Evolutionary conservation across 2,797 vertebrate genomes (phyloP), one percentile per base, ranked within the genome.

Genomic region (Acipenser ruthenus): DNA sequence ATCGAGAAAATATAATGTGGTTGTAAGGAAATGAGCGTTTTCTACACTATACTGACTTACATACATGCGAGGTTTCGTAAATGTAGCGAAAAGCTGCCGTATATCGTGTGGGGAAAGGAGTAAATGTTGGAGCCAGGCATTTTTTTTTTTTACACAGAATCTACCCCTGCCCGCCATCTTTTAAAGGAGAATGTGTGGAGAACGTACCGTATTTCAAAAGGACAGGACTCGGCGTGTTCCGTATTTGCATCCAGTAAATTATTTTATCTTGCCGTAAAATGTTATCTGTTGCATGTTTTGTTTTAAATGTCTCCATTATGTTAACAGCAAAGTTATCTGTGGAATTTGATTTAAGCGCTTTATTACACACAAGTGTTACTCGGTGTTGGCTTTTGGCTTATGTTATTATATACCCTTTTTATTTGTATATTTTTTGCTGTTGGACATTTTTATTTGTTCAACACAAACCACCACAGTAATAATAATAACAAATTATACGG

Each of bases 131-230:
- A 73, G 69, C 69, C 72, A 63, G 73, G 72, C 73, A 65, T n/a
- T n/a, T n/a, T n/a, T 18, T 68, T 79, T 37, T 74, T 37, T 71
- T 71, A 68, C 70, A 63, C 75, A 65, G 67, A 67, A 63, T 73
- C 68, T 73, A n/a, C 68, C 77, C 77, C 78, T 79, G 88, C 90
- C 86, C 90, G 90, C 90, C 90, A 91, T 92, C 88, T 91, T 92
- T 87, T 82, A 75, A 80, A 83, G 70, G 74, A 78, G 80, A 74
- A 81, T 75, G 77, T 73, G 73, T 73, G 78, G 76, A 65, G 75
- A 74, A 58, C 9, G 75, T 73, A 58, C 9, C 55, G 6, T 37
- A 9, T 65, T 49, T 15, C 37, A 63, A 58, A 48, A 60, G 23
- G 58, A 51, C 50, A 13, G 60, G 49, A 62, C 11, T 37, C 13